Conservation (phyloP, 2,888 invertebrate genomes). For the Nipponacmea schrenckii region DNA sequence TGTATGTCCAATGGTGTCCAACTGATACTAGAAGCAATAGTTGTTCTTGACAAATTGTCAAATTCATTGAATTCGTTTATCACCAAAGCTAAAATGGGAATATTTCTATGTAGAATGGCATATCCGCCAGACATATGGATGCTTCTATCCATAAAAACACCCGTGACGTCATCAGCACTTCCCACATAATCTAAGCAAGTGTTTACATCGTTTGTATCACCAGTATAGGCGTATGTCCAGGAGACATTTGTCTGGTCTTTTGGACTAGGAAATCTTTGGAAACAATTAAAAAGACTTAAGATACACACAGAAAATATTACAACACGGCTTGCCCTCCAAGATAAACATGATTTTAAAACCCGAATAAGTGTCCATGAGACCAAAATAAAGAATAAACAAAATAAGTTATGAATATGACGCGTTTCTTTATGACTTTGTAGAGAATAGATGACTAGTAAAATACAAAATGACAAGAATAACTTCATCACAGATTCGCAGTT, state of each 20-base stretch:
- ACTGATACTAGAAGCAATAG: background rate
- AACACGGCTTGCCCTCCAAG: background rate
- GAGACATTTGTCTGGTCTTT: constrained; percentile 15
- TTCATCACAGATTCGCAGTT: background rate
- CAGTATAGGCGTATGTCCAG: constrained; percentile 38
- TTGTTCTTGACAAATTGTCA: constrained; percentile 17
- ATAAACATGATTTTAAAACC: background rate
- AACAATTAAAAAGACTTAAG: background rate
- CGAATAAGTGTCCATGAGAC: background rate
- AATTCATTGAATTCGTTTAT: constrained; percentile 46
- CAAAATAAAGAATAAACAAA: background rate
- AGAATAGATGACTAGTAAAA: constrained; percentile 42
- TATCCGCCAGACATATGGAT: constrained; percentile 47
- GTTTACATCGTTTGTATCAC: constrained; percentile 39
- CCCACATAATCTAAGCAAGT: constrained; percentile 45
- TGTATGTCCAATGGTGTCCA: constrained; percentile 8
- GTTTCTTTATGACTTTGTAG: constrained; percentile 52
- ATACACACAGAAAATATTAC: background rate
- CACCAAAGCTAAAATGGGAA: constrained; percentile 44
- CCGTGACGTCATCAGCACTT: constrained; percentile 48
- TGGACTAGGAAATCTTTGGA: constrained; percentile 22
- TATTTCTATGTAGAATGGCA: constrained; percentile 44
- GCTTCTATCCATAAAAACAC: constrained; percentile 48
- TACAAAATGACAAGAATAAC: constrained; percentile 15
- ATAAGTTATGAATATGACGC: background rate